Evolutionary conservation across 2,888 invertebrate genomes (phyloP).

Genomic region (Alitta virens): DNA sequence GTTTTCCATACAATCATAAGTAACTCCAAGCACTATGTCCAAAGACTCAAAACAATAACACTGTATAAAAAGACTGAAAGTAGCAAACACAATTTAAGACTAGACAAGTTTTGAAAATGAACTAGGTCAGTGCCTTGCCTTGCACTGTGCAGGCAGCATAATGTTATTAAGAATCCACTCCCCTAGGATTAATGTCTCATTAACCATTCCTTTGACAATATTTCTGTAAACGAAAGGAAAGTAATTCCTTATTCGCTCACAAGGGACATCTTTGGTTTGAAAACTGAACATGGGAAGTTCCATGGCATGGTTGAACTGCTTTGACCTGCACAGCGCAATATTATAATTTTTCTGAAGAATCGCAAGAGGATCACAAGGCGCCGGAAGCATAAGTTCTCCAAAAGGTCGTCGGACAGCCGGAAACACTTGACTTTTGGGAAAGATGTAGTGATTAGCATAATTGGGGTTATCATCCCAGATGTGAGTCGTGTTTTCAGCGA

Average conservation of each 20-base stretch:
- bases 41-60: too few species aligned
- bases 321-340: constrained; percentile 3
- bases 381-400: constrained; percentile 18
- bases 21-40: too few species aligned
- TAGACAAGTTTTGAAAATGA: not conserved
- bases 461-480: constrained; percentile 28
- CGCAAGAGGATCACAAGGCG: constrained; percentile 20
- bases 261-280: constrained; percentile 11
- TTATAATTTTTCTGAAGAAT: constrained; percentile 15
- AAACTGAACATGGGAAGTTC: constrained; percentile 16
- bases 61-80: too few species aligned
- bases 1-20: too few species aligned
- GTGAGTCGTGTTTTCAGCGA: constrained; percentile 34
- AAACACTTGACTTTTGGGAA: constrained; percentile 23
- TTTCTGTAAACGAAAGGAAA: constrained; percentile 11
- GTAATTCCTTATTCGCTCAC: constrained; percentile 6
- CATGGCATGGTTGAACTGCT: constrained; percentile 14
- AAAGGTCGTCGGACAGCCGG: constrained; percentile 29
- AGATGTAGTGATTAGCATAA: constrained; percentile 9
- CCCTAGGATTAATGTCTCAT: constrained; percentile 8
- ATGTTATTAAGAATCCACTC: constrained; percentile 9
- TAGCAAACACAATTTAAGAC: too few species aligned
- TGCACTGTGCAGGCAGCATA: not conserved
- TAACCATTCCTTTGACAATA: not conserved
- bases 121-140: not conserved